Conservation (phyloP, 1,140 invertebrate species). For the Atta colombica region DNA sequence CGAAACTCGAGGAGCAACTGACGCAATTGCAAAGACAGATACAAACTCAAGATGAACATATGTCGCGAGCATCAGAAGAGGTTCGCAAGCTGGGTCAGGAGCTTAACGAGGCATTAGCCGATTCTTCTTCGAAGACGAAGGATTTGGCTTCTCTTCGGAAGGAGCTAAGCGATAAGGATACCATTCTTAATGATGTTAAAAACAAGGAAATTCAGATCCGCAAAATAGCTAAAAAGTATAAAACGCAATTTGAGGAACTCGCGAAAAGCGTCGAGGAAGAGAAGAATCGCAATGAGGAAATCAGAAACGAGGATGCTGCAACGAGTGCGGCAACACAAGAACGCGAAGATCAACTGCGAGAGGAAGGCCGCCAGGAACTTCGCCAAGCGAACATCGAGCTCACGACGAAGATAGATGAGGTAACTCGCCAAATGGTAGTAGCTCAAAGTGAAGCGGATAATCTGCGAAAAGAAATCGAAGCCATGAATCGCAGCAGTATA, state of each 20-base stretch:
- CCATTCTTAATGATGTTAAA: slow-evolving; percentile 90
- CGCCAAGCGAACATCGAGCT: slow-evolving; percentile 82
- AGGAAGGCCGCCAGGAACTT: slow-evolving; percentile 87
- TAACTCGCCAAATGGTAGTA: slow-evolving; percentile 88
- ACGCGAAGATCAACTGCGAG: slow-evolving; percentile 84
- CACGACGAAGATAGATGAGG: slow-evolving; percentile 88
- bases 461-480: slow-evolving; percentile 91
- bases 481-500: slow-evolving; percentile 88
- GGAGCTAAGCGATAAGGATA: slow-evolving; percentile 90
- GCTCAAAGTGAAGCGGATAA: slow-evolving; percentile 89
- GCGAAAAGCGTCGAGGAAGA: slow-evolving; percentile 89
- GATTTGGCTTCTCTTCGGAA: slow-evolving; percentile 89
- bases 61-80: slow-evolving; percentile 86
- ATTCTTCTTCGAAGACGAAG: slow-evolving; percentile 88
- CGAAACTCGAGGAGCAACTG: slow-evolving; percentile 92
- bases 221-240: slow-evolving; percentile 97
- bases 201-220: slow-evolving; percentile 94
- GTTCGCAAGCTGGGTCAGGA: slow-evolving; percentile 87
- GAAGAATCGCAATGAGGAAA: slow-evolving; percentile 85
- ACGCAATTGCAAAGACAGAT: slow-evolving; percentile 87
- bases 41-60: slow-evolving; percentile 85
- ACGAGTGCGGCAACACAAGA: slow-evolving; percentile 75
- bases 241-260: slow-evolving; percentile 93
- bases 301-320: slow-evolving; percentile 83
- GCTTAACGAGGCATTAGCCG: slow-evolving; percentile 86